Base-by-base conservation (phyloP, 2,113 vertebrate genomes). In the Chitala chitala region DNA sequence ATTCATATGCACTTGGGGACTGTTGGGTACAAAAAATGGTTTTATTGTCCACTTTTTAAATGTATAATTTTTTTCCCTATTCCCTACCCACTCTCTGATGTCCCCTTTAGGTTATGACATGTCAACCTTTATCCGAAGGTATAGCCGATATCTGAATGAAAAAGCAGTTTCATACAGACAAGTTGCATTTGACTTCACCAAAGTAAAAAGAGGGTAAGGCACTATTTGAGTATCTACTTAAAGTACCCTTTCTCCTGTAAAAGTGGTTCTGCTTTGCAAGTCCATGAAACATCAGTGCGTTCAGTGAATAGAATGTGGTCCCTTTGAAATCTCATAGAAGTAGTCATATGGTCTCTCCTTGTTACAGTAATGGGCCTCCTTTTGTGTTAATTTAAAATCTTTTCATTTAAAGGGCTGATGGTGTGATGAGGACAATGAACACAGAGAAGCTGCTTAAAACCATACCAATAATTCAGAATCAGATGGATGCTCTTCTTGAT, bases 351-450 rank as follows among this genome's bases (percentile, higher is more conserved):
- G 24, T 33, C 1, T 3, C 13, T 38, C 58, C 31, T 2, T 20
- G 13, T 4, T 15, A 15, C 58, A 38, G 9, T n/a, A 44, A 46
- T 24, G 17, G 9, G 20, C 54, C 20, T 7, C 7, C 53, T 33
- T 33, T 53, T 68, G 4, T 51, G 36, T 73, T 48, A 38, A 79
- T 81, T 78, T 83, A 65, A 68, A 5, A 8, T 73, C 6, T 9
- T 63, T 0, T 82, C 38, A 77, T 1, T 33, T 55, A 78, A 70
- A 97, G 95, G 78, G 92, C 95, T 78, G 95, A 96, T 81, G 95
- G 95, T 59, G 92, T 98, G 69, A 98, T 98, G 95, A 94, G 95
- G 86, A 95, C 93, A 74, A 94, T 98, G 92, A 96, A 87, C 87
- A 96, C 95, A 77, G 95, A 96, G 87, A 98, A 98, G 82, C 92